A percentile compares a stretch with the other conserved stretches of the same genome.
Conservation (phyloP, 2,888 invertebrate genomes). For the Scaptomyza caliginosa region DNA sequence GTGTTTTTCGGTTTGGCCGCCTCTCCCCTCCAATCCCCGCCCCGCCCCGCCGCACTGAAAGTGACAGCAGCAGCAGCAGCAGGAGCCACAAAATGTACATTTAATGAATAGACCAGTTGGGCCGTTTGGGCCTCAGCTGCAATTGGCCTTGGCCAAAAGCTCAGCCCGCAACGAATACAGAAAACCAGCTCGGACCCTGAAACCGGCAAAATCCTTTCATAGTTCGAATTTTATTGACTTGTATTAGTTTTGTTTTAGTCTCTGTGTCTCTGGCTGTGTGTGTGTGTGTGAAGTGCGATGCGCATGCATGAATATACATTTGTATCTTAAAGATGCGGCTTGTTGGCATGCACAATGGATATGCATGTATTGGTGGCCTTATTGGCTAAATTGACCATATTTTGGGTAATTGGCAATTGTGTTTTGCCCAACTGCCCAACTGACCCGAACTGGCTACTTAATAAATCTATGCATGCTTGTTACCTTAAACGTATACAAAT, state of each 20-base stretch:
- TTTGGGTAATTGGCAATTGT: slow-evolving; percentile 65
- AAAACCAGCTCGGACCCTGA: slow-evolving; percentile 2
- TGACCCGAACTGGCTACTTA: slow-evolving; percentile 44
- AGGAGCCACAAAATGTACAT: slow-evolving; percentile 57
- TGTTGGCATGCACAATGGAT: background rate
- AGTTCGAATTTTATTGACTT: slow-evolving; percentile 72
- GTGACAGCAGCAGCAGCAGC: background rate
- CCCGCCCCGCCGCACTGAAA: too few relatives aligned
- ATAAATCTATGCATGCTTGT: slow-evolving; percentile 57
- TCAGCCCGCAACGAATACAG: slow-evolving; percentile 15
- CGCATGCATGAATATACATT: slow-evolving; percentile 19
- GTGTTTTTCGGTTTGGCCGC: slow-evolving; percentile 43
- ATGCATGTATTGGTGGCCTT: background rate
- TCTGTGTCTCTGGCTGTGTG: background rate
- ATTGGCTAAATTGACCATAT: slow-evolving; percentile 46
- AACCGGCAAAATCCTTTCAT: slow-evolving; percentile 54
- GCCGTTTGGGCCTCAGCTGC: slow-evolving; percentile 58
- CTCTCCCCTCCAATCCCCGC: too few relatives aligned
- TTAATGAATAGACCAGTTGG: slow-evolving; percentile 57
- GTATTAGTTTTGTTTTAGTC: slow-evolving; percentile 56
- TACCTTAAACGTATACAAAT: slow-evolving; percentile 20
- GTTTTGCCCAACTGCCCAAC: slow-evolving; percentile 31
- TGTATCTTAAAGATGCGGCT: slow-evolving; percentile 43
- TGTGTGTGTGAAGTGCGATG: slow-evolving; percentile 17
- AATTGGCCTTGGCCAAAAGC: slow-evolving; percentile 55